Base-by-base conservation (phyloP, 2,888 invertebrate genomes). In the Nineta flava region DNA sequence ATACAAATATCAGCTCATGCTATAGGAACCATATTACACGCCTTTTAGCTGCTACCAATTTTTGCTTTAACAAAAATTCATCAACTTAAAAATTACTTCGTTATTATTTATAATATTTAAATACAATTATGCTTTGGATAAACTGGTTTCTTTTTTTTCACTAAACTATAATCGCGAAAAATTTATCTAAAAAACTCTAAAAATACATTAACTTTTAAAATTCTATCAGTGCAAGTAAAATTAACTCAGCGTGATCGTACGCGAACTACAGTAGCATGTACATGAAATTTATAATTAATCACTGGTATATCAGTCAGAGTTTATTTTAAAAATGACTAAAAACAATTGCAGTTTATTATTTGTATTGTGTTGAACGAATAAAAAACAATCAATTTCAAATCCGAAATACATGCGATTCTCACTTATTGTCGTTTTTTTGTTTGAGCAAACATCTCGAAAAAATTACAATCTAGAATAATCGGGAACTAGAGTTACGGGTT, bases 21-120 rank as follows among this genome's bases (percentile, higher is more conserved):
- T 53, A 55, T 56, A 57, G 57, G 57, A 57, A 58, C 57, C 58
- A 58, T 57, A 54, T 56, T 52, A 55, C 55, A 48, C 47, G 50
- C 50, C 50, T 53, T 55, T 54, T 55, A 55, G 54, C 55, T 55
- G 53, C 53, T 52, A 52, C 15, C 15, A 34, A 35, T 38, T 47
- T 17, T 34, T n/a, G 32, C 10, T 26, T 35, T 46, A 26, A 19
- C n/a, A 47, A 47, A 47, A 47, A 38, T 38, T 17, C 15, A 44
- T 44, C n/a, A 44, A 44, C 44, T 26, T 44, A 44, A 44, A 44
- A 44, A 21, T 26, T 44, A 44, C 13, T 21, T 44, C 44, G 26
- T 26, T 44, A 44, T 7, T 26, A 26, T 26, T 26, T 26, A 26
- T 26, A 44, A 44, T 44, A 44, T 44, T 21, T 44, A 21, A 12